A percentile compares a stretch with the other conserved stretches of the same genome.
phyloP scores from a whole-genome alignment of 1,140 invertebrate species.

The Cryptotermes secundus region DNA sequence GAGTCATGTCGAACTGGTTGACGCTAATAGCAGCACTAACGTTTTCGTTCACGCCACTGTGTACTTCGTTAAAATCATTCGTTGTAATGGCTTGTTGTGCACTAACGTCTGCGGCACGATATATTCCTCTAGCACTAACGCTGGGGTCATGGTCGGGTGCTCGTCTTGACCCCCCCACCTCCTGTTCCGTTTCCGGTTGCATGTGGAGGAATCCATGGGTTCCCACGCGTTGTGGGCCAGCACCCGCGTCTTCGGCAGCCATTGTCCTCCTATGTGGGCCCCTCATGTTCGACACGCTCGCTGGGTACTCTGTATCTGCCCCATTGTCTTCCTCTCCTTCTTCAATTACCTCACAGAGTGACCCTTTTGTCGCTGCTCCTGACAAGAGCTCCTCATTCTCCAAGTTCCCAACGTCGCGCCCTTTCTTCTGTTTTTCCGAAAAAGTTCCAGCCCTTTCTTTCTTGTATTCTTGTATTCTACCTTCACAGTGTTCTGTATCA shows the following conservation, averaged over 20 bases:
- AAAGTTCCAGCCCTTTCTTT: not conserved
- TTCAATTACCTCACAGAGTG: too few relatives aligned
- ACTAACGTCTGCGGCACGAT: not conserved
- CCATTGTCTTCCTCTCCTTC: too few relatives aligned
- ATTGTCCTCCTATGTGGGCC: not conserved
- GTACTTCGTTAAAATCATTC: too few relatives aligned
- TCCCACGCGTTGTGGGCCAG: not conserved
- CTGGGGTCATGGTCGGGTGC: not conserved
- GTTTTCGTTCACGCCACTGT: not conserved
- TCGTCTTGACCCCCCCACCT: not conserved
- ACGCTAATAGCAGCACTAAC: not conserved
- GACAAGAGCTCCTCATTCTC: not conserved
- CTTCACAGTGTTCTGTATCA: not conserved
- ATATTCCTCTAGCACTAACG: not conserved
- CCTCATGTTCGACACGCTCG: not conserved
- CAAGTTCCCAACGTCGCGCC: not conserved
- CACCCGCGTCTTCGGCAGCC: not conserved
- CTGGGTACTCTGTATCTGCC: not conserved
- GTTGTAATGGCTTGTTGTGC: too few relatives aligned
- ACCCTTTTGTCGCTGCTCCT: too few relatives aligned
- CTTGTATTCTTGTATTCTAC: not conserved
- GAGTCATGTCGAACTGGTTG: not conserved
- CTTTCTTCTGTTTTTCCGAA: not conserved
- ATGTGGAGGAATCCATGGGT: not conserved
- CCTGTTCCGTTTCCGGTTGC: constrained; percentile 16